Evolutionary conservation across 2,797 vertebrate species (phyloP), one percentile per base, ranked within the genome.

Genomic region (Amblyraja radiata): DNA sequence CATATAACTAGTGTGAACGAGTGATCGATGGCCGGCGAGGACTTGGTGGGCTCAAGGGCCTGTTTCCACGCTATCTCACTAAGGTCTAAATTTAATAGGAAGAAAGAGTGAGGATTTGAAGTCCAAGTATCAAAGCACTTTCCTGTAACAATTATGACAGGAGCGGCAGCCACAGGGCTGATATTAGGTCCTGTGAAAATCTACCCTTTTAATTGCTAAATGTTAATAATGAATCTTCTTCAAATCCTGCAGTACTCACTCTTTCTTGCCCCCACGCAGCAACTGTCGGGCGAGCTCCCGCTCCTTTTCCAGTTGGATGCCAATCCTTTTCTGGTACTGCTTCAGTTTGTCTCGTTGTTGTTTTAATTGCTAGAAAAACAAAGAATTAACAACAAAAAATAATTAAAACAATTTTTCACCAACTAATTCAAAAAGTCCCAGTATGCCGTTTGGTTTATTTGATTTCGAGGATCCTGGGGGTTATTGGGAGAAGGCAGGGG

Each of bases 261-360:
- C 97, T 95, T 97, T 98, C 84, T 94, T 97, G 93, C 98, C 98
- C 93, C 98, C 97, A 65, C 95, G 96, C 11, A 99, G 95, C 94
- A 98, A 94, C 95, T 97, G 97, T 94, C 97, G 95, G 93, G 98
- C 98, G 93, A 99, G 83, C 6, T 94, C 95, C 13, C 97, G 95
- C 95, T 99, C 98, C 61, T 96, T 96, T 93, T 98, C 97, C 95
- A 98, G 95, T 77, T 97, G 97, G 58, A 97, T 94, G 0, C 94
- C 94, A 94, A 99, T 94, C 95, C 96, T 97, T 96, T 96, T 98
- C 95, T 98, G 97, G 94, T 98, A 98, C 95, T 98, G 98, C 95
- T 95, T 97, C 94, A 99, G 96, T 93, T 98, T 98, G 95, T 99
- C 98, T 94, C 98, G 95, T 95, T 99, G 98, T 96, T 99, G 98